phyloP scores from a whole-genome alignment of 2,113 vertebrate genomes.

The Campylorhamphus procurvoides region DNA sequence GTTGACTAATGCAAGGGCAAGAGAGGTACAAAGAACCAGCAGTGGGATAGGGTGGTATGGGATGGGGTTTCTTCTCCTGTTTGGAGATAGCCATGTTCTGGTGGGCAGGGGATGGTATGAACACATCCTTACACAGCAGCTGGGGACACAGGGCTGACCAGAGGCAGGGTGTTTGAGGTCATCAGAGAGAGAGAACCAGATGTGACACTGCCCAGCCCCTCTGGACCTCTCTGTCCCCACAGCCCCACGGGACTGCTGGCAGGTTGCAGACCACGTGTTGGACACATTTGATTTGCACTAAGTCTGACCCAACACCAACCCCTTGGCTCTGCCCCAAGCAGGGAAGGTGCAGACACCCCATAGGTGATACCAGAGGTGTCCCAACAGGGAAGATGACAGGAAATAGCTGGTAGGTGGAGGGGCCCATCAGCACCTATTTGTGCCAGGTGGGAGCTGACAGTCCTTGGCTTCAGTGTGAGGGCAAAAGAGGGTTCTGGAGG shows the following conservation, averaged over 20 bases:
- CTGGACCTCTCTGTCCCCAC: background rate
- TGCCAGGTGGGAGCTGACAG: background rate
- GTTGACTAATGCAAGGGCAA: background rate
- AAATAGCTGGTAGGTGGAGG: background rate
- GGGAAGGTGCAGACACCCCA: background rate
- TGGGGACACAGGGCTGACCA: background rate
- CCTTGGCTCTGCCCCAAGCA: fast-evolving
- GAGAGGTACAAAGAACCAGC: background rate
- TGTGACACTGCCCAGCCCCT: background rate
- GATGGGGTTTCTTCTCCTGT: background rate
- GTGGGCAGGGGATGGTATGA: background rate
- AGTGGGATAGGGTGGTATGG: background rate
- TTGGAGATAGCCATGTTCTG: background rate
- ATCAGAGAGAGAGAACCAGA: background rate
- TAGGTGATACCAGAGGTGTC: background rate
- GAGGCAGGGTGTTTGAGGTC: background rate
- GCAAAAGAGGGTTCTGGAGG: background rate
- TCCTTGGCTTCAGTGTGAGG: background rate
- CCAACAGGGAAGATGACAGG: background rate
- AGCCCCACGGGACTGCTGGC: background rate
- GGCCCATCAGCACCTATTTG: background rate
- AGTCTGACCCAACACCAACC: background rate
- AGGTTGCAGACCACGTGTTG: fast-evolving
- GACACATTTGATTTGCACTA: background rate
- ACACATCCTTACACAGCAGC: background rate